Evolutionary conservation across 2,113 vertebrate species (phyloP).

Genomic region (Albula goreensis): DNA sequence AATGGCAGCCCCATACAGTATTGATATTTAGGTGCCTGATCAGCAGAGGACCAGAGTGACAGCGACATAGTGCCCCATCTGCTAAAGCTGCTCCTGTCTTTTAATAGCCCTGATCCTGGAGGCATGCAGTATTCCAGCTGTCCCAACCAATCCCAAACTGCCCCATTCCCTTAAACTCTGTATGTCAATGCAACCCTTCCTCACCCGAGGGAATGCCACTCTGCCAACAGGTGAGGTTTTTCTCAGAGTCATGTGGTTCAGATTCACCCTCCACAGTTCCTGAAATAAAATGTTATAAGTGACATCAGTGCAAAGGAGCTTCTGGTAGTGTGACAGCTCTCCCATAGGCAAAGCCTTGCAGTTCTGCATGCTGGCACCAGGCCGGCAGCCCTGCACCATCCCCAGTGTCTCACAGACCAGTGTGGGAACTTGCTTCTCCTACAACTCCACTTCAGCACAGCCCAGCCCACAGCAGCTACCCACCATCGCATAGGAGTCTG

Average conservation of each 20-base stretch:
- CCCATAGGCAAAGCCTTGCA: neutral
- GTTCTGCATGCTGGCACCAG: neutral
- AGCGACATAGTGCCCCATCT: conserved; percentile 51
- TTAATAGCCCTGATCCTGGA: conserved; percentile 54
- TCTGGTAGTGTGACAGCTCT: neutral
- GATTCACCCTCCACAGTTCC: neutral
- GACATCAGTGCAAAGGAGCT: neutral
- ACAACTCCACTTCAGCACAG: conserved; percentile 17
- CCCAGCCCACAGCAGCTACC: neutral
- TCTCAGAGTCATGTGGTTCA: neutral
- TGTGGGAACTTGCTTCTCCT: conserved; percentile 17
- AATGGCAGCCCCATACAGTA: conserved; percentile 48
- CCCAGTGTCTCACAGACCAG: conserved; percentile 12
- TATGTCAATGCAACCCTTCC: neutral
- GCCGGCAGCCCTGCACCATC: conserved; percentile 10
- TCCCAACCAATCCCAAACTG: conserved; percentile 42
- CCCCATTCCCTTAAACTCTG: too few relatives aligned
- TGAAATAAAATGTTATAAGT: neutral
- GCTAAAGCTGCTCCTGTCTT: conserved; percentile 49
- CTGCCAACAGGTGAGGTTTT: neutral
- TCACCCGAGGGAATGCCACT: neutral
- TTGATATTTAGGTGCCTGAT: conserved; percentile 55
- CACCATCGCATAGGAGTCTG: neutral
- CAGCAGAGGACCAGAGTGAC: conserved; percentile 63
- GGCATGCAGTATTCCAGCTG: conserved; percentile 53